Evolutionary conservation across 1,140 invertebrate genomes (phyloP).

Genomic region (Anastrepha obliqua): DNA sequence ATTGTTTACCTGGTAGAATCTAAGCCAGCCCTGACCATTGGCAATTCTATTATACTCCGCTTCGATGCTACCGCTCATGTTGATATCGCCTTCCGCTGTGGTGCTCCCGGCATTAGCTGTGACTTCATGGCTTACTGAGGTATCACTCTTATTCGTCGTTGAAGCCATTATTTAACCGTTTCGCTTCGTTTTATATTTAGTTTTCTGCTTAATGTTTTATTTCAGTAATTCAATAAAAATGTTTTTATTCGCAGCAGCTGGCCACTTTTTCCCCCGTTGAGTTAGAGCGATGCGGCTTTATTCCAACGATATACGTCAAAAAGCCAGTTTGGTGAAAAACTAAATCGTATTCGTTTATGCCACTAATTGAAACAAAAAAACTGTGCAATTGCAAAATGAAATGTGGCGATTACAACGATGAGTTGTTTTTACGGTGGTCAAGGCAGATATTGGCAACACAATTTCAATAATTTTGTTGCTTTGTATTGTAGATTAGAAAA

Average conservation of each 20-base stretch:
- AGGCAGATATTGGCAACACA: neutral
- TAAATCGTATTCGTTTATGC: neutral
- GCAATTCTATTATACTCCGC: slow-evolving; percentile 81
- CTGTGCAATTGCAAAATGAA: neutral
- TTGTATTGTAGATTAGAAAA: neutral
- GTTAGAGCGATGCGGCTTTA: no score
- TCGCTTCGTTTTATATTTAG: neutral
- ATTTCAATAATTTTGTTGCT: neutral
- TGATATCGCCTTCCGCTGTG: neutral
- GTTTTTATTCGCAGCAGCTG: neutral
- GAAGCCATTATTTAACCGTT: slow-evolving; percentile 29
- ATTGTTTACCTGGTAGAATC: slow-evolving; percentile 80
- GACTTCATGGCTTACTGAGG: slow-evolving; percentile 41
- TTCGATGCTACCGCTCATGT: slow-evolving; percentile 78
- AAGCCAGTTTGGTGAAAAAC: neutral
- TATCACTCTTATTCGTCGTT: slow-evolving; percentile 57
- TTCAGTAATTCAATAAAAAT: neutral
- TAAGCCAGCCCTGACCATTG: slow-evolving; percentile 78
- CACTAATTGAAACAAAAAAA: neutral
- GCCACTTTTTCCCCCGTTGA: neutral
- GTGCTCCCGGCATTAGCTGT: slow-evolving; percentile 39
- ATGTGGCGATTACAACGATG: neutral
- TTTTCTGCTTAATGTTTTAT: neutral
- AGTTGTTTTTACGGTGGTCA: neutral
- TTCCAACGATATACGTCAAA: neutral